Conservation (phyloP, 2,113 vertebrate species). For the Eudorcas thomsonii region DNA sequence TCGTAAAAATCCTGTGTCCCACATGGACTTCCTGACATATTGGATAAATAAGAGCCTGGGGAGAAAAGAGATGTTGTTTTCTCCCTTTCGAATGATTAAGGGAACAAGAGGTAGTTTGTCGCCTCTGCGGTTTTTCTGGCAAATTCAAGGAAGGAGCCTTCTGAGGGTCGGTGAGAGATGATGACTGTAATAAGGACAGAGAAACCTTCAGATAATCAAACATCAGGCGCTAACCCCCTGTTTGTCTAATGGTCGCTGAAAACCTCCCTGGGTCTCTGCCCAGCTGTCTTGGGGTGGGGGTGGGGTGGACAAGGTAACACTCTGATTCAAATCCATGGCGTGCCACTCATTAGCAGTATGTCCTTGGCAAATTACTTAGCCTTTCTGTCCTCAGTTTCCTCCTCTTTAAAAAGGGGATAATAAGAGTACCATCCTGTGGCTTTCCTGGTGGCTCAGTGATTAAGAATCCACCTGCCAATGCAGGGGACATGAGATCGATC, state of each 20-base stretch:
- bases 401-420: background rate
- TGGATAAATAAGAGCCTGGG: constrained; percentile 1
- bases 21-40: accelerated
- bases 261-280: no score
- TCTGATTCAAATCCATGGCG: no score
- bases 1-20: background rate
- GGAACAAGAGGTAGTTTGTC: background rate
- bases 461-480: background rate
- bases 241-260: accelerated
- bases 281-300: accelerated
- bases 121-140: constrained; percentile 14
- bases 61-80: background rate
- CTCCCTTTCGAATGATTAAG: constrained; percentile 17
- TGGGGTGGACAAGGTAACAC: accelerated
- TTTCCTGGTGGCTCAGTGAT: background rate
- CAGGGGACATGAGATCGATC: background rate
- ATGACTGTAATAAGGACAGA: background rate
- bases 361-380: background rate
- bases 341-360: background rate
- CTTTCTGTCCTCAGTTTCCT: background rate
- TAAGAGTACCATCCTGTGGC: background rate
- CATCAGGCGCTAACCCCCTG: accelerated
- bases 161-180: background rate
- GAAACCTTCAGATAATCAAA: background rate
- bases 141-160: constrained; percentile 14